These are phyloP conservation scores for Otus sunia DNA, from an alignment of 2,113 vertebrate species.

Conservation along the genomic window DNA sequence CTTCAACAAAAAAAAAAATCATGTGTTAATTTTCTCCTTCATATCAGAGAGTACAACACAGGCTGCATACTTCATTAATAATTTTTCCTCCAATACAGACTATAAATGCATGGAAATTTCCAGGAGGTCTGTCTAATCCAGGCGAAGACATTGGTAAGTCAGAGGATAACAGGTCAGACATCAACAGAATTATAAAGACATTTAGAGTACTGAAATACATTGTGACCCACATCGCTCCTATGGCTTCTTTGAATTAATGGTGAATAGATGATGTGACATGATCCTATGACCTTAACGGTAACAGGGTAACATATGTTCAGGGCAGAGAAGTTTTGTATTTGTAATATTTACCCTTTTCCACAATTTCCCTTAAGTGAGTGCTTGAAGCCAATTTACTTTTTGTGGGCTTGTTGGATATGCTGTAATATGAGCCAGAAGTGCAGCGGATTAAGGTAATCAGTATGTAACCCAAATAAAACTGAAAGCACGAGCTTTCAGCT, in stretches of 20 bases:
- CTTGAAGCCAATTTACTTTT: background rate
- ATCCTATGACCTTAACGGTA: background rate
- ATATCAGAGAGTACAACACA: background rate
- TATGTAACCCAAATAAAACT: background rate
- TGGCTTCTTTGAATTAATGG: background rate
- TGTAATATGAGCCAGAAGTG: background rate
- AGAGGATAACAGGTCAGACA: background rate
- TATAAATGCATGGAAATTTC: conserved; percentile 91
- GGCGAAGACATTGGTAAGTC: conserved; percentile 92
- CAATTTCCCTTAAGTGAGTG: background rate
- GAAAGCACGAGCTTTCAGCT: background rate
- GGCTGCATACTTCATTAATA: background rate
- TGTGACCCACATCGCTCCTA: background rate
- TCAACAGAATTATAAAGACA: background rate
- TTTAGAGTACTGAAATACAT: background rate
- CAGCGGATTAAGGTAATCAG: background rate
- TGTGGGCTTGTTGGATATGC: background rate
- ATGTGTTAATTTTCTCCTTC: background rate
- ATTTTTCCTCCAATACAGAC: conserved; percentile 74
- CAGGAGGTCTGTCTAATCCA: conserved; percentile 90
- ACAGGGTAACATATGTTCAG: background rate
- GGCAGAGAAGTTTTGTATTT: background rate
- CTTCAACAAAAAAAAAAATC: background rate
- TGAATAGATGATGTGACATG: background rate
- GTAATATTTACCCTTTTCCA: background rate